Conservation (phyloP, 2,797 vertebrate genomes). For the Odontamblyopus lacepedii region DNA sequence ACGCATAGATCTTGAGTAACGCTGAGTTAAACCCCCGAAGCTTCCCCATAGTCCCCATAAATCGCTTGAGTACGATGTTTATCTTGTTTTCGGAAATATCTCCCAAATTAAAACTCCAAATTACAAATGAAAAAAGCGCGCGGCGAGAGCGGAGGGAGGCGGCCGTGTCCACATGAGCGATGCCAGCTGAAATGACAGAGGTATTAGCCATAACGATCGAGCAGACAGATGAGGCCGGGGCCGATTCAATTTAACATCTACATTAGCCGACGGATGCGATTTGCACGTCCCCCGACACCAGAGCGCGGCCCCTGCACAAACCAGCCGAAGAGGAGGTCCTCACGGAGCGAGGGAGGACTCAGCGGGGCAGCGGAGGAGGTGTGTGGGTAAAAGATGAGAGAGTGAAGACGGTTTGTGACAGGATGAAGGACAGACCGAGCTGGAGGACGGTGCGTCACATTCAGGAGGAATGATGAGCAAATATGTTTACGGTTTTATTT, state of each 20-base stretch:
- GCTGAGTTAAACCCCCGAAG: slow-evolving; percentile 10
- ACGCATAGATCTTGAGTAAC: neutral
- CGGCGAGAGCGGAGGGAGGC: slow-evolving; percentile 52
- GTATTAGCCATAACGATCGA: slow-evolving; percentile 68
- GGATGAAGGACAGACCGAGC: no score
- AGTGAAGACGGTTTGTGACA: no score
- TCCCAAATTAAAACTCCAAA: slow-evolving; percentile 45
- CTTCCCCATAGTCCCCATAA: slow-evolving; percentile 32
- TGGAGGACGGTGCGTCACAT: no score
- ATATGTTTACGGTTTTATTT: no score
- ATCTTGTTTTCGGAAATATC: slow-evolving; percentile 40
- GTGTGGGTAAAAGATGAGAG: no score
- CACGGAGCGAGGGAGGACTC: no score
- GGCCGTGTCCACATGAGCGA: slow-evolving; percentile 66
- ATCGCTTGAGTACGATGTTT: slow-evolving; percentile 28
- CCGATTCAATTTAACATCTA: slow-evolving; percentile 77
- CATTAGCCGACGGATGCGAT: slow-evolving; percentile 75
- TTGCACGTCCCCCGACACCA: slow-evolving; percentile 48
- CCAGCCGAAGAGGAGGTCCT: no score
- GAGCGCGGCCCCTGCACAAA: neutral
- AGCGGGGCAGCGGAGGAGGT: no score
- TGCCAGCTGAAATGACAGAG: slow-evolving; percentile 74
- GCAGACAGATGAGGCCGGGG: slow-evolving; percentile 73
- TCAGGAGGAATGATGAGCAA: no score
- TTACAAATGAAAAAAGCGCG: slow-evolving; percentile 42